Percentiles rank a stretch among this genome's conserved stretches.
Conservation (phyloP, 1,140 invertebrate species). For the Phthorimaea operculella region DNA sequence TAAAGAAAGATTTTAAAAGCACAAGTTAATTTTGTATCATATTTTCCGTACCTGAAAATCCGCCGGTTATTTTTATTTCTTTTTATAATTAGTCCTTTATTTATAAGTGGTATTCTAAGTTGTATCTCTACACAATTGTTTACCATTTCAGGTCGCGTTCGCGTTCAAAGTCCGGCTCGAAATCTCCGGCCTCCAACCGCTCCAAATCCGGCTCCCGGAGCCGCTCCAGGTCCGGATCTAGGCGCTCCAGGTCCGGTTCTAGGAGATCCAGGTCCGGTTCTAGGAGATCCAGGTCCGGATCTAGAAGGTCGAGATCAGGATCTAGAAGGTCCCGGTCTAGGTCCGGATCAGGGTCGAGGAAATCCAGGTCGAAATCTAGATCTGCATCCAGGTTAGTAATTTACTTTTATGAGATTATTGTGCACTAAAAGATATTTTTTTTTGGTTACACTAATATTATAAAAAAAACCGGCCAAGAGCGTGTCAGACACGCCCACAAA, state of each 20-base stretch:
- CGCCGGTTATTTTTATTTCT: too few relatives aligned
- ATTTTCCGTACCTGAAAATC: too few relatives aligned
- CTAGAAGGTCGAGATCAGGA: slow-evolving; percentile 28
- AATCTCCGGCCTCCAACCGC: slow-evolving; percentile 47
- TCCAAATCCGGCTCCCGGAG: slow-evolving; percentile 30
- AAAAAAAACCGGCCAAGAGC: too few relatives aligned
- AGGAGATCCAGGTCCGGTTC: slow-evolving; percentile 28
- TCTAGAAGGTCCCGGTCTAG: slow-evolving; percentile 31
- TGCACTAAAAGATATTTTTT: too few relatives aligned
- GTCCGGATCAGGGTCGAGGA: slow-evolving; percentile 34
- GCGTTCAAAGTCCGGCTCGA: slow-evolving; percentile 51
- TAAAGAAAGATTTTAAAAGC: too few relatives aligned
- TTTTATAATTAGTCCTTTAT: too few relatives aligned
- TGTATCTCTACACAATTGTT: slow-evolving; percentile 19
- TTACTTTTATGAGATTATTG: too few relatives aligned
- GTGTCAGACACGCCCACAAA: too few relatives aligned
- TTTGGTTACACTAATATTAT: too few relatives aligned
- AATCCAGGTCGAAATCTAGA: slow-evolving; percentile 39
- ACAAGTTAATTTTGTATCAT: too few relatives aligned
- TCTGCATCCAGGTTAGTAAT: slow-evolving; percentile 19
- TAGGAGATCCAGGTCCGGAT: slow-evolving; percentile 25
- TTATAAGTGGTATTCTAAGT: too few relatives aligned
- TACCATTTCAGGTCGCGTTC: slow-evolving; percentile 50
- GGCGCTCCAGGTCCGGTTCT: slow-evolving; percentile 22
- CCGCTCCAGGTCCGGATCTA: slow-evolving; percentile 22